Evolutionary conservation across 2,888 invertebrate genomes (phyloP).

Genomic region (Chromoteleia sp.): DNA sequence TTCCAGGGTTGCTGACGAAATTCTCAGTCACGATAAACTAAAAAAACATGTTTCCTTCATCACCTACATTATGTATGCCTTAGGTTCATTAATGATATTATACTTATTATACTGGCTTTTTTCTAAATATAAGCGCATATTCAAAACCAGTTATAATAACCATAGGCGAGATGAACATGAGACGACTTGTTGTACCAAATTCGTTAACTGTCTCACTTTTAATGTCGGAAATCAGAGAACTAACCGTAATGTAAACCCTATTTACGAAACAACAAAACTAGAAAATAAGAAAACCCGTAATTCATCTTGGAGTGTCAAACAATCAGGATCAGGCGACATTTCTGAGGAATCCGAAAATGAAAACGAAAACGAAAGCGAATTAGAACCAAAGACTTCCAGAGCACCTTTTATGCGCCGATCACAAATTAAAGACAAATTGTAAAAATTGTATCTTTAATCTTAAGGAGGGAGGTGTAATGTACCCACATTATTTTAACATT

Average conservation of each 20-base stretch:
- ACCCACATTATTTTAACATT: too few relatives aligned
- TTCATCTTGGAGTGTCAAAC: too few relatives aligned
- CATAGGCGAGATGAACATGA: not conserved
- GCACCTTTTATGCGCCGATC: not conserved
- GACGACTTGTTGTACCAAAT: not conserved
- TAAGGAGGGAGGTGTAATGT: slow-evolving; percentile 17
- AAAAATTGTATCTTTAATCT: slow-evolving; percentile 9
- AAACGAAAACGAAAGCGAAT: too few relatives aligned
- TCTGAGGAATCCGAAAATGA: too few relatives aligned
- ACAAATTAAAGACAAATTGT: slow-evolving; percentile 8
- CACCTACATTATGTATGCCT: not conserved
- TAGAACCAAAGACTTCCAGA: too few relatives aligned
- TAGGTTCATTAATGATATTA: not conserved
- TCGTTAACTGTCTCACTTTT: not conserved
- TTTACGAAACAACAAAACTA: not conserved
- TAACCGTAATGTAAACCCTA: not conserved
- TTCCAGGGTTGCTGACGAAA: not conserved
- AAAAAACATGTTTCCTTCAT: not conserved
- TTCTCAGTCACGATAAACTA: not conserved
- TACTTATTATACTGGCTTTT: too few relatives aligned
- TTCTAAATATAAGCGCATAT: too few relatives aligned
- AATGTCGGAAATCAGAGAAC: not conserved
- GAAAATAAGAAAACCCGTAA: too few relatives aligned
- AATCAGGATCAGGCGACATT: not conserved
- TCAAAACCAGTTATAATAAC: too few relatives aligned